Percentiles rank a stretch among this genome's conserved stretches.
Evolutionary conservation across 2,888 invertebrate genomes (phyloP).

Genomic region (Drosophila melanosoma): DNA sequence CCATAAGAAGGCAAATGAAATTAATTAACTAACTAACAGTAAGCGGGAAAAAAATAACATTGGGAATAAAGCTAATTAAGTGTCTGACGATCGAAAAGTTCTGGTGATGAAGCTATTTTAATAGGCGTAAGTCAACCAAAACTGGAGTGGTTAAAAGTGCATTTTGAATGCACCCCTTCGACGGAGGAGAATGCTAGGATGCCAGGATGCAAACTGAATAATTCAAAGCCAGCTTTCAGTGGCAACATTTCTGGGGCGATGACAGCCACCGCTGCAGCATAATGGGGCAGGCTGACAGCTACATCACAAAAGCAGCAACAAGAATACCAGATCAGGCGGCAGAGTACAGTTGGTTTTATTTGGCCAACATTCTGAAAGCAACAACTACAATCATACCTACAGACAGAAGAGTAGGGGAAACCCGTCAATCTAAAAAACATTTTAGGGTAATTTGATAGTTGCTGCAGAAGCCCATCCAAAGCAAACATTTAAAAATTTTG

Average conservation of each 20-base stretch:
- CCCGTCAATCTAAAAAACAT: conserved; percentile 46
- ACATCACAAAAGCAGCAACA: background rate
- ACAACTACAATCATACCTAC: background rate
- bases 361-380: conserved; percentile 36
- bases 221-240: conserved; percentile 45
- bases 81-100: conserved; percentile 12
- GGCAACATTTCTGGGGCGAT: background rate
- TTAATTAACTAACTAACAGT: conserved; percentile 49
- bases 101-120: background rate
- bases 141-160: conserved; percentile 13
- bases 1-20: conserved; percentile 52
- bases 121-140: conserved; percentile 31
- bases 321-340: background rate
- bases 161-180: conserved; percentile 29
- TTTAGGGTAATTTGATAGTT: conserved; percentile 48
- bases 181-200: conserved; percentile 6
- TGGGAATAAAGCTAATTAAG: background rate
- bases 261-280: conserved; percentile 19
- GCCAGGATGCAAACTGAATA: conserved; percentile 37
- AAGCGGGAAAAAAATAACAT: conserved; percentile 17
- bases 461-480: conserved; percentile 3
- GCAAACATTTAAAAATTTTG: background rate
- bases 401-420: conserved; percentile 16
- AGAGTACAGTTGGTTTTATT: conserved; percentile 50
- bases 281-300: conserved; percentile 16